phyloP scores from a whole-genome alignment of 2,888 invertebrate species.

The Dexiosoma caninum region DNA sequence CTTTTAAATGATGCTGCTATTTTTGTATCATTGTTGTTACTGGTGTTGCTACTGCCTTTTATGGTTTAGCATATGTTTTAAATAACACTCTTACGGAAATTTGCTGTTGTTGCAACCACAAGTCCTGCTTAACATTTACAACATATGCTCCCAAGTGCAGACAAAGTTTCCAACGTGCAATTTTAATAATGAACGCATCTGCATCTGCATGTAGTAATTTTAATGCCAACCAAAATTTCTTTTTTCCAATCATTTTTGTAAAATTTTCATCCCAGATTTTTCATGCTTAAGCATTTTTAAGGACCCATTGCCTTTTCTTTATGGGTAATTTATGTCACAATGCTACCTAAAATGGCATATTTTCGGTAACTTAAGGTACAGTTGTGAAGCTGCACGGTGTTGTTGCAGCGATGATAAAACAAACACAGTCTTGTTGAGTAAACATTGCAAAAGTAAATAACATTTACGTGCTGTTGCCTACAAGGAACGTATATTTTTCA shows the following conservation, averaged over 20 bases:
- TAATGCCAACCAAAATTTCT: conserved; percentile 1
- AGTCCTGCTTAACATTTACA: conserved; percentile 49
- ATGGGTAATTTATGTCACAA: conserved; percentile 52
- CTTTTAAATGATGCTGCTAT: background rate
- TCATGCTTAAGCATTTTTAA: conserved; percentile 35
- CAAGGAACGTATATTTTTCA: no score
- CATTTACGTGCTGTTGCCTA: background rate
- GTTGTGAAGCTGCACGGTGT: conserved; percentile 38
- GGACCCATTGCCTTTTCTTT: conserved; percentile 16
- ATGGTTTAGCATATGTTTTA: conserved; percentile 53
- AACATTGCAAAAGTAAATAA: conserved; percentile 4
- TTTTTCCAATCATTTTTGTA: background rate
- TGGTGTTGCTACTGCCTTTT: conserved; percentile 20
- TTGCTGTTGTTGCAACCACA: conserved; percentile 49
- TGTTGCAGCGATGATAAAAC: background rate
- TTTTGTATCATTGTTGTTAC: background rate
- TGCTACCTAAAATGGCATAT: conserved; percentile 31
- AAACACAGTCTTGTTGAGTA: background rate
- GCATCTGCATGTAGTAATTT: conserved; percentile 1
- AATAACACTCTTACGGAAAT: conserved; percentile 33
- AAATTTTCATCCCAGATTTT: background rate
- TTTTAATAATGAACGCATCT: conserved; percentile 56
- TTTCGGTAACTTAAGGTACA: conserved; percentile 45
- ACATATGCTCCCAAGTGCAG: conserved; percentile 53
- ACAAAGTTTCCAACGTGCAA: conserved; percentile 55